Conservation (phyloP, 2,888 invertebrate species). For the Itoplectis maculator region DNA sequence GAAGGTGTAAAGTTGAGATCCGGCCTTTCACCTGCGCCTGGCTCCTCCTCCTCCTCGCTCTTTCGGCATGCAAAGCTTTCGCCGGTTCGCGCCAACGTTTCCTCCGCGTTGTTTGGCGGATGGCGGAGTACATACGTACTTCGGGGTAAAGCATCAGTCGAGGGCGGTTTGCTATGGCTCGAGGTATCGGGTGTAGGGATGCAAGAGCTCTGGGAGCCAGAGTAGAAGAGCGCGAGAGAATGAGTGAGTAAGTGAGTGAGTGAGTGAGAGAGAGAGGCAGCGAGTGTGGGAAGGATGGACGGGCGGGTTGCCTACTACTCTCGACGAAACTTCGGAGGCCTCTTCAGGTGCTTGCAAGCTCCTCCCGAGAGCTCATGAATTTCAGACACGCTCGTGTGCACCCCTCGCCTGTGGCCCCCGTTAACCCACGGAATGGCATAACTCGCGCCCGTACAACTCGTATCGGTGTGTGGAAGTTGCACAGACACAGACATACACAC, state of each 20-base stretch:
- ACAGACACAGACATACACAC: conserved; percentile 17
- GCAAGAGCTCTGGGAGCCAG: conserved; percentile 39
- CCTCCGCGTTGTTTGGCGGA: conserved; percentile 55
- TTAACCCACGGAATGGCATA: conserved; percentile 64
- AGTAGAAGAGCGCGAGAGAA: neutral
- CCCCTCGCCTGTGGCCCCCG: conserved; percentile 48
- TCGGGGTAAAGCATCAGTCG: conserved; percentile 39
- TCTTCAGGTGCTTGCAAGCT: conserved; percentile 61
- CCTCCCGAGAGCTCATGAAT: conserved; percentile 73
- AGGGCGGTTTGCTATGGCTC: conserved; percentile 46
- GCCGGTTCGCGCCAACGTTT: conserved; percentile 60
- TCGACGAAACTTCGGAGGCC: conserved; percentile 66
- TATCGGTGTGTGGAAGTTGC: conserved; percentile 35
- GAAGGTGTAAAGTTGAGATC: conserved; percentile 33
- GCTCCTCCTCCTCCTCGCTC: neutral
- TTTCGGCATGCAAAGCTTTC: conserved; percentile 52
- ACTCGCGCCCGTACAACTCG: conserved; percentile 50
- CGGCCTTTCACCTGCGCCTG: conserved; percentile 44
- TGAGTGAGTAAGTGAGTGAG: conserved; percentile 13
- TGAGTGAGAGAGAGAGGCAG: neutral
- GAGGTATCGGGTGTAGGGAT: conserved; percentile 31
- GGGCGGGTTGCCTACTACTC: conserved; percentile 49
- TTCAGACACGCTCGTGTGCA: conserved; percentile 72
- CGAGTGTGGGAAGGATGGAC: conserved; percentile 12
- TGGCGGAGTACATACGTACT: conserved; percentile 48